Conservation (phyloP, 1,140 invertebrate species). For the Drosophila setifemur region DNA sequence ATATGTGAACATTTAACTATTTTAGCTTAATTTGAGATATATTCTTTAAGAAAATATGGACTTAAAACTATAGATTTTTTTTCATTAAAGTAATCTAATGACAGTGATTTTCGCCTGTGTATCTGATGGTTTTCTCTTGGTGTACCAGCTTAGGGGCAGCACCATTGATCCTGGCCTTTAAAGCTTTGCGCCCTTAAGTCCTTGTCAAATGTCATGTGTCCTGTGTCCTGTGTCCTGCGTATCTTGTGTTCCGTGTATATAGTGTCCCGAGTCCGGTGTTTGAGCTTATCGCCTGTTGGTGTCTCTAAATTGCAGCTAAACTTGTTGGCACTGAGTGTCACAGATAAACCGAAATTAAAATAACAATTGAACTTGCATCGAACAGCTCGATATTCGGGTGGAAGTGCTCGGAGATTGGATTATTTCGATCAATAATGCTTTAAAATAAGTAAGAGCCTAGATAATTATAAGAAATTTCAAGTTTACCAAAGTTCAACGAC, state of each 20-base stretch:
- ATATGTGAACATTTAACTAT: too few relatives aligned
- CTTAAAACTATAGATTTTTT: too few relatives aligned
- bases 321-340: constrained; percentile 9
- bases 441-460: too few relatives aligned
- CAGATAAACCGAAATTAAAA: constrained; percentile 17
- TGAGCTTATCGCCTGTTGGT: constrained; percentile 33
- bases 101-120: too few relatives aligned
- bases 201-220: constrained; percentile 73
- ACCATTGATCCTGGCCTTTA: constrained; percentile 34
- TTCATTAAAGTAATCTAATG: too few relatives aligned
- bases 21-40: too few relatives aligned
- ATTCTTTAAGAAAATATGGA: too few relatives aligned
- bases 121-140: too few relatives aligned
- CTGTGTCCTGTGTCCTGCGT: constrained; percentile 37
- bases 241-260: constrained; percentile 18
- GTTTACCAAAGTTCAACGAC: too few relatives aligned
- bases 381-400: not conserved
- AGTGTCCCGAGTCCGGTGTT: constrained; percentile 23
- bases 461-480: too few relatives aligned
- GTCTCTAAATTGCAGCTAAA: constrained; percentile 37
- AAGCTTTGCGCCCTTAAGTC: constrained; percentile 59
- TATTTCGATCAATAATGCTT: not conserved
- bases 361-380: constrained; percentile 4
- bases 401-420: not conserved
- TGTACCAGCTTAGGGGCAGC: constrained; percentile 8